Evolutionary conservation across 2,888 invertebrate genomes (phyloP), one percentile per base, ranked within the genome.

Genomic region (Drosophila niveifrons): DNA sequence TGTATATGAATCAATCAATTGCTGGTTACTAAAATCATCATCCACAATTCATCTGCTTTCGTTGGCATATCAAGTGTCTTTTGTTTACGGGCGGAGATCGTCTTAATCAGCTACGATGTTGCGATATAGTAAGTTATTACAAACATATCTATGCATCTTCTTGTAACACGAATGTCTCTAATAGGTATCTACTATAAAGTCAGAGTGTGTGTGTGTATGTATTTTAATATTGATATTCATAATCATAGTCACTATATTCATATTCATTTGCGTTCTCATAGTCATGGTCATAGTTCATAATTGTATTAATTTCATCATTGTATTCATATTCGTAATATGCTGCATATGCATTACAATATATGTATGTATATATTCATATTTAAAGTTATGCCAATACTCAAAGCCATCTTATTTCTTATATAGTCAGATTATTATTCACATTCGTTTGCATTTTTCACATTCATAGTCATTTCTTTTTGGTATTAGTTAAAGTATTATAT

Each of bases 41-140:
- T 66, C 28, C 61, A 74, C 68, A 73, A 36, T 43, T 74, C 8
- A 15, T 53, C 59, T 31, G 29, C 18, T 18, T 68, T 68, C 53
- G 39, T 74, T 74, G 69, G 43, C 69, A 28, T 53, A 47, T 57
- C 44, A 44, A 34, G 55, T 56, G 31, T 46, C 10, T 31, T 15
- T 41, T 36, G 4, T 15, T 15, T 18, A 44, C 55, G 55, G 55
- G 55, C 55, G 55, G 55, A 56, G 10, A 44, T 55, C 18, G 18
- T 18, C 43, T 43, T 43, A 31, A 44, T 43, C 18, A 55, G 9
- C n/a, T 34, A 31, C 7, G 29, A 15, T 53, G n/a, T 29, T 15
- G n/a, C 23, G 11, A 55, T 43, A n/a, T 9, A 29, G n/a, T 31
- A 31, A 36, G 11, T 36, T 36, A 39, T 4, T 39, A 7, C 39